Evolutionary conservation across 2,113 vertebrate species (phyloP), one percentile per base, ranked within the genome.

Genomic region (Sorex fumeus): DNA sequence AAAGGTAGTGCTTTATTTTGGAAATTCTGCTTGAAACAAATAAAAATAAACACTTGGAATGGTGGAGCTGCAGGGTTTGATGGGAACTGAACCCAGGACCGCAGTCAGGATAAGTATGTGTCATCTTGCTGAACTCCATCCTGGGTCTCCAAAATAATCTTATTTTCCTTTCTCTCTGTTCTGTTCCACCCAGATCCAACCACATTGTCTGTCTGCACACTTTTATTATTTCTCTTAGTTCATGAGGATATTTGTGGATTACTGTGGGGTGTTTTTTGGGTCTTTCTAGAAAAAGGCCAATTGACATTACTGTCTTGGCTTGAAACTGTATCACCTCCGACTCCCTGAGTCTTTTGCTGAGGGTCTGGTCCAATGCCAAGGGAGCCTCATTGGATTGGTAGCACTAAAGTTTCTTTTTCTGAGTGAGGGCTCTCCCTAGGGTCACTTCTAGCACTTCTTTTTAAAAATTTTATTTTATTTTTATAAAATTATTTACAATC

Each of bases 11-110:
- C 91, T 84, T 82, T 69, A 74, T 30, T 66, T 3, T 78, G 78
- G 64, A 86, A 79, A 95, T 95, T 83, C 71, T 92, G 25, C 60
- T 72, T 86, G 67, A 94, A 57, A 72, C 21, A 84, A 75, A 40
- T 66, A 77, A 18, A 45, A 78, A 53, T 79, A 28, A 15, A 47
- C 30, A 7, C 47, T 50, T 50, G 47, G 47, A 9, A 50, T 50
- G 13, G 9, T 5, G 47, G 47, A 50, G 47, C 5, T 50, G 13
- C 9, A 50, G 47, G 47, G 47, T 50, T 50, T 50, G 47, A 10
- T 50, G 47, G 47, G 47, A 50, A 50, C 47, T 50, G 47, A 50
- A 50, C 47, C 47, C 47, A 50, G 47, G 47, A 50, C 47, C 47
- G 10, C 10, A 13, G 9, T 5, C 47, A 50, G 47, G 40, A 40